Evolutionary conservation across 2,113 vertebrate genomes (phyloP), one percentile per base, ranked within the genome.

Genomic region (Hydropotes inermis): DNA sequence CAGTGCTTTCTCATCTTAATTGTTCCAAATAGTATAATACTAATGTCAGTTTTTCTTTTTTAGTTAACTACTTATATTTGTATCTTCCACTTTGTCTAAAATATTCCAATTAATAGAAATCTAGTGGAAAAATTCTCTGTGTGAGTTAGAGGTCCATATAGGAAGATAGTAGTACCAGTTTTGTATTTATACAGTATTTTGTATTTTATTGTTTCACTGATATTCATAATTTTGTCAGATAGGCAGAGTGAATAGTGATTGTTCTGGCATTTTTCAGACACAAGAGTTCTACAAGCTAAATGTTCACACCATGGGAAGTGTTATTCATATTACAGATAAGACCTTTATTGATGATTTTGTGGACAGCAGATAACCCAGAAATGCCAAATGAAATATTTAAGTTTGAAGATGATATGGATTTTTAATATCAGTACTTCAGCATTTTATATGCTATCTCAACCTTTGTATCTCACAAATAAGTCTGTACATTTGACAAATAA

Each of bases 191-290:
- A 78, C 52, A 88, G 0, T 84, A n/a, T 89, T 95, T 96, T 74
- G 10, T 93, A 36, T 39, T 89, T 97, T 70, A 83, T 95, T 97
- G 45, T 91, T 91, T 91, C 58, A 86, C 70, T 78, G 87, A 33
- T 95, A 54, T 90, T 94, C 45, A 87, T 19, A 90, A 4, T 83
- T 33, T 64, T 91, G 50, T 96, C 39, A 97, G 67, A 8, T 89
- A 70, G 7, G 15, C 47, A 87, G 33, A 93, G n/a, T 89, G 58
- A 82, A 23, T 39, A 90, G 92, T 85, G 78, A 85, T 64, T 96
- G 23, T 64, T 96, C 25, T 92, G 50, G n/a, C 87, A 57, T 87
- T 96, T 96, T 96, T 97, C 67, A 95, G 87, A 87, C 70, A 60
- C 3, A 67, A 79, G 21, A 30, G 33, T 70, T 91, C 85, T 78